Evolutionary conservation across 1,140 invertebrate genomes (phyloP).

Genomic region (Latrodectus geometricus): DNA sequence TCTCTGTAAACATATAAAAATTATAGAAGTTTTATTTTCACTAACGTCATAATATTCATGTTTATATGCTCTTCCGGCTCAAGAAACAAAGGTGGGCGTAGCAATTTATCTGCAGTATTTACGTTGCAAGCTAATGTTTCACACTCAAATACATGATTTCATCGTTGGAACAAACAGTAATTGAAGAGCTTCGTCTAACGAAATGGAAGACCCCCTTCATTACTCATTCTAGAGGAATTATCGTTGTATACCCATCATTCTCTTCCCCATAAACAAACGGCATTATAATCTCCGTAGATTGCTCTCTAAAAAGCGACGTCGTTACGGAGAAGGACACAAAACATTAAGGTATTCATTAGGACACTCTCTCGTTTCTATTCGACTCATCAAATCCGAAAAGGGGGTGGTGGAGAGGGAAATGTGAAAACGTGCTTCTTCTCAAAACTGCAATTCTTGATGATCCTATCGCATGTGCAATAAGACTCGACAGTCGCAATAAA

Average conservation of each 20-base stretch:
- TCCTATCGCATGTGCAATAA: background rate
- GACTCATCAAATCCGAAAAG: background rate
- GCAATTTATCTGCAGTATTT: too few relatives aligned
- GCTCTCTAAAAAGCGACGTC: background rate
- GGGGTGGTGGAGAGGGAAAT: background rate
- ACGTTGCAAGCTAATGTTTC: too few relatives aligned
- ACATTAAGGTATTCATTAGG: background rate
- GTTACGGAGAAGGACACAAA: background rate
- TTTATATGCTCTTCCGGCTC: too few relatives aligned
- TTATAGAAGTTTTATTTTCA: too few relatives aligned
- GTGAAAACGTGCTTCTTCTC: background rate
- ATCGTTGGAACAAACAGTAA: too few relatives aligned
- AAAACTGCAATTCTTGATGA: background rate
- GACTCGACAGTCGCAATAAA: background rate
- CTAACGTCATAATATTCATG: too few relatives aligned
- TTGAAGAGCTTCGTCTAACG: too few relatives aligned
- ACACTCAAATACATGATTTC: too few relatives aligned
- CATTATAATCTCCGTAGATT: background rate
- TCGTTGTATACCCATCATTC: background rate
- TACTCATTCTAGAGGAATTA: too few relatives aligned
- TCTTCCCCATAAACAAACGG: background rate
- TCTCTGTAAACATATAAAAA: too few relatives aligned
- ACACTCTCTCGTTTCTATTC: background rate
- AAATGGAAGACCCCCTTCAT: too few relatives aligned
- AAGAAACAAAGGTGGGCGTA: too few relatives aligned